Evolutionary conservation across 2,797 vertebrate species (phyloP), one percentile per base, ranked within the genome.

Genomic region (Cephalopachus bancanus): DNA sequence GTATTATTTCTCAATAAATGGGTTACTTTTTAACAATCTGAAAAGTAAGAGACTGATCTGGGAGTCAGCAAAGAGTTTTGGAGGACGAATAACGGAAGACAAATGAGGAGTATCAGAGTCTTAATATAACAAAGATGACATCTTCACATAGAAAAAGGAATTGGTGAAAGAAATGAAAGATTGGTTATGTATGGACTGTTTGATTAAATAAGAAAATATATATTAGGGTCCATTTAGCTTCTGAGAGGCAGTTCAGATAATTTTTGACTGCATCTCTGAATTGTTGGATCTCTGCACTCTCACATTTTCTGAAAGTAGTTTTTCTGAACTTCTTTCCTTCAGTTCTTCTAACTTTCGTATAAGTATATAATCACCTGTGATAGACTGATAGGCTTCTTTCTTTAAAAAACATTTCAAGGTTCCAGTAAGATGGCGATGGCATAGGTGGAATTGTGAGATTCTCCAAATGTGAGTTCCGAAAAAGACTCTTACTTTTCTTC

Each of bases 101-200:
- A 59, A 60, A 2, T 3, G 1, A 80, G 12, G 33, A 10, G 9
- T 4, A 64, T 1, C 5, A 44, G 11, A n/a, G 12, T 24, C 1
- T 67, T 4, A 72, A 79, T 55, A 16, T 49, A 49, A 19, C n/a
- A 17, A 33, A 30, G 17, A 60, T 55, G 51, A 7, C 17, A 10
- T 75, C 1, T 3, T 57, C 3, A 37, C 33, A 51, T 71, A 89
- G 49, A 28, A 37, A 37, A 37, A 37, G 37, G 37, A 37, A 22
- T 8, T 37, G 37, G 11, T 24, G 51, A 17, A 20, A 64, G 20
- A 4, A 64, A 26, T 10, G 30, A 19, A 10, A 76, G 15, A 83
- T 76, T 28, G 67, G 9, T 59, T 55, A 44, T 3, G 16, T 71
- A 8, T 1, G n/a, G 5, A 17, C 16, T 53, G 6, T 26, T 53